Base-by-base conservation (phyloP, 2,888 invertebrate species). In the Parnassius mnemosyne region DNA sequence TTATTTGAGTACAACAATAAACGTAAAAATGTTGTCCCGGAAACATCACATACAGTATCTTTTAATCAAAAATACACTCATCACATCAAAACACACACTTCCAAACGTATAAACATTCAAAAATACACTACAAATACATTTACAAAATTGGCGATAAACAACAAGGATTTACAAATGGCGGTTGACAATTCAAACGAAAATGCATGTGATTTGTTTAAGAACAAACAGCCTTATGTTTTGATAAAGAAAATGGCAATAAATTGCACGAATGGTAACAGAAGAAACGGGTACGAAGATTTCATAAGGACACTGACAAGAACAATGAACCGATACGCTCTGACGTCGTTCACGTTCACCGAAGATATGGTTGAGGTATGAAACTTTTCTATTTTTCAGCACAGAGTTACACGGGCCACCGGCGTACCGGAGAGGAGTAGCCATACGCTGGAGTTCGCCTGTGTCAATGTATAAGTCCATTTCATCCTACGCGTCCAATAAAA, bases 301-400 rank as follows among this genome's bases (percentile, higher is more conserved):
- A 41, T 82, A 7, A 70, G 56, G 9, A 71, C 68, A 2, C 71
- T 85, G 60, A 84, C 81, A 0, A 69, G 66, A 0, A 72, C 81
- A 9, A 63, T 85, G 7, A 85, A 85, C 62, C 71, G 69, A 42
- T 76, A 75, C 43, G 71, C 74, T 0, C 69, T 74, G 10, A 61
- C 71, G 0, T 61, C 64, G 3, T 72, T 76, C n/a, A 72, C 67
- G 2, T 85, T 85, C 49, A 77, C 79, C 0, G 72, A 77, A 1
- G 77, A 81, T 9, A 76, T 83, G 73, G 74, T 80, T 1, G 73
- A 68, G 69, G 84, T 84, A 64, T 71, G 72, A 12, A 16, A 34
- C 20, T 44, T 3, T 7, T 46, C 44, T 51, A 34, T 7, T 34
- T 34, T 34, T 34, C 34, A 34, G 20, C 20, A 20, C 2, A 20